A percentile compares a stretch with the other conserved stretches of the same genome.
Conservation (phyloP, 2,113 vertebrate species). For the Neopipo cinnamomea region DNA sequence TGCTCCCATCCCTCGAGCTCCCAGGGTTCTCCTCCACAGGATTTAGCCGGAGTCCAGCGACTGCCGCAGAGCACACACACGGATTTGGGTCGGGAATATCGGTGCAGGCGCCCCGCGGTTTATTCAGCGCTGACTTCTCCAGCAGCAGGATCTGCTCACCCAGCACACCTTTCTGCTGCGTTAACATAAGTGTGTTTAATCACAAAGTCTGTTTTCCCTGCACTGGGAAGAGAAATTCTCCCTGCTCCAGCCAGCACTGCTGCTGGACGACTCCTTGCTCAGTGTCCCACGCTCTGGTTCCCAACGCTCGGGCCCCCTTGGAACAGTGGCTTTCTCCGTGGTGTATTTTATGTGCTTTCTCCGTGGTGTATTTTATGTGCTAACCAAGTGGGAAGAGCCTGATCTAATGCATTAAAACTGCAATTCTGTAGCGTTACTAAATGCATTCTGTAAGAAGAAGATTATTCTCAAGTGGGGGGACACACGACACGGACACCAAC, state of each 20-base stretch:
- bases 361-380: rapidly evolving
- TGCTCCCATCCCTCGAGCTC: background rate
- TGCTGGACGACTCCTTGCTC: background rate
- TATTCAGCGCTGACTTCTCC: background rate
- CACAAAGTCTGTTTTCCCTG: background rate
- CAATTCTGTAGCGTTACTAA: background rate
- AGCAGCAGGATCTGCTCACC: background rate
- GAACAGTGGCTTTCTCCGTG: background rate
- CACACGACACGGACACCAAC: background rate
- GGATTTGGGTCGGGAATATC: rapidly evolving
- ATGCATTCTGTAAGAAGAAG: rapidly evolving
- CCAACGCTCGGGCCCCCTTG: background rate
- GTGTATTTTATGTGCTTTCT: background rate
- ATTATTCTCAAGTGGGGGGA: rapidly evolving
- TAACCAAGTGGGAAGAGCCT: background rate
- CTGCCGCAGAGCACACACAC: background rate
- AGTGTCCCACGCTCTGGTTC: background rate
- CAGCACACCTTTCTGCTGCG: background rate
- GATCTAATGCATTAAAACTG: rapidly evolving
- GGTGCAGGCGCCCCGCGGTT: background rate
- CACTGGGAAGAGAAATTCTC: background rate
- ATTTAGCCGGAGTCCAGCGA: background rate
- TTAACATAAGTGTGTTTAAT: background rate
- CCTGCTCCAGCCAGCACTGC: background rate
- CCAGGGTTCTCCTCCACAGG: background rate